phyloP scores from a whole-genome alignment of 1,140 invertebrate genomes.

The Penaeus vannamei region DNA sequence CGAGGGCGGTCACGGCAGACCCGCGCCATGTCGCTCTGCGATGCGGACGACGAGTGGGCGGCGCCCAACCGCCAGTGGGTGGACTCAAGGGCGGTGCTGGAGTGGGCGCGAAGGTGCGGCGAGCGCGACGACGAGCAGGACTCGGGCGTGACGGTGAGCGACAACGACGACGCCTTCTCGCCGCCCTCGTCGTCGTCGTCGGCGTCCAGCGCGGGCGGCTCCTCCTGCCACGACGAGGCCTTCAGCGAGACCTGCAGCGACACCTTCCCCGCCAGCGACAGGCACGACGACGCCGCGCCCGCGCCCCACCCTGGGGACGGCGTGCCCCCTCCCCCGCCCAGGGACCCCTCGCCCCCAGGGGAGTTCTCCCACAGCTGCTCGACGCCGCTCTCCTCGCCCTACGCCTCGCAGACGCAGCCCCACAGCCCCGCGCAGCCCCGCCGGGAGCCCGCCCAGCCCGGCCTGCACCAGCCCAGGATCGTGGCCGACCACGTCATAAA shows the following conservation, averaged over 20 bases:
- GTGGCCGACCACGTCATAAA: constrained; percentile 66
- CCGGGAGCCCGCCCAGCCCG: not conserved
- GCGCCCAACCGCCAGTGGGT: constrained; percentile 59
- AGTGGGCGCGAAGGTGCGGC: constrained; percentile 64
- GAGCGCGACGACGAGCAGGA: constrained; percentile 63
- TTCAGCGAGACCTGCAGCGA: constrained; percentile 65
- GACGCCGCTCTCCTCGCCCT: not conserved
- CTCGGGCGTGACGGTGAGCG: constrained; percentile 64
- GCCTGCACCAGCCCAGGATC: constrained; percentile 52
- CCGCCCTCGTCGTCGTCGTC: constrained; percentile 31
- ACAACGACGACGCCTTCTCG: constrained; percentile 60
- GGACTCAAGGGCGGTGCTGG: constrained; percentile 64
- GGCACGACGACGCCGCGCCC: constrained; percentile 1
- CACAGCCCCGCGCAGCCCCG: not conserved
- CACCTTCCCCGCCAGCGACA: constrained; percentile 10
- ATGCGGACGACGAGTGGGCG: constrained; percentile 61
- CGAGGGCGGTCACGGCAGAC: constrained; percentile 46
- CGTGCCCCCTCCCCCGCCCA: constrained; percentile 40
- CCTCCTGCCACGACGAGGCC: constrained; percentile 62
- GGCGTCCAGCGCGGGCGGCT: constrained; percentile 21
- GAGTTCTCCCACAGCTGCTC: constrained; percentile 1
- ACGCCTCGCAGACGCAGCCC: not conserved
- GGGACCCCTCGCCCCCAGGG: not conserved
- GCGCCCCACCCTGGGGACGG: not conserved
- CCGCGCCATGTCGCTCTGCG: constrained; percentile 64